Percentiles rank a stretch among this genome's conserved stretches.
These are phyloP conservation scores for Puffinus mauretanicus DNA, from an alignment of 2,113 vertebrate genomes.

Conservation along the genomic window DNA sequence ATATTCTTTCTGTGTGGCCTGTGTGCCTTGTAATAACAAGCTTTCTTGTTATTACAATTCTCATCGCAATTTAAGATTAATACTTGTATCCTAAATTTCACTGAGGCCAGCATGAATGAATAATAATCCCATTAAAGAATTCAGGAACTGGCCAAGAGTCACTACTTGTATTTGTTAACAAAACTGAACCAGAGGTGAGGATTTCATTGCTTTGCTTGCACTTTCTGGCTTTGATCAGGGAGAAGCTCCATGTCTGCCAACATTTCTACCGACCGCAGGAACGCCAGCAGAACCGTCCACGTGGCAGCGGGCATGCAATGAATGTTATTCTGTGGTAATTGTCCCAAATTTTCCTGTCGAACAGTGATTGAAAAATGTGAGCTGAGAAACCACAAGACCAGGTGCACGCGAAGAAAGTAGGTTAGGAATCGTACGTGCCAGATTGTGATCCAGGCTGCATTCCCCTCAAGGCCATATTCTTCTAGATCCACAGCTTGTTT, in stretches of 20 bases:
- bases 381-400: background rate
- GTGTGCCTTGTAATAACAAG: slow-evolving; percentile 15
- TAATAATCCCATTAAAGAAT: slow-evolving; percentile 39
- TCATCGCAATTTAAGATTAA: background rate
- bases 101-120: slow-evolving; percentile 6
- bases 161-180: slow-evolving; percentile 30
- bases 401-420: background rate
- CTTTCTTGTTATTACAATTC: slow-evolving; percentile 40
- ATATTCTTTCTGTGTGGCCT: slow-evolving; percentile 51
- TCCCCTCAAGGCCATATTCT: background rate
- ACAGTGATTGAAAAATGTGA: background rate
- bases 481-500: background rate
- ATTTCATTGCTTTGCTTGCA: slow-evolving; percentile 12
- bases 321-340: background rate
- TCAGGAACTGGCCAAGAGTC: slow-evolving; percentile 26
- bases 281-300: background rate
- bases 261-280: background rate
- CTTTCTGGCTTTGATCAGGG: background rate
- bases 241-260: background rate
- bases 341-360: background rate
- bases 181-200: slow-evolving; percentile 1
- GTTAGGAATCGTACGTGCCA: background rate
- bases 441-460: background rate
- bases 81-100: slow-evolving; percentile 25
- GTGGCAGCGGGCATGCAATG: fast-evolving